Evolutionary conservation across 2,888 invertebrate genomes (phyloP).

Genomic region (Marasmarcha lunaedactyla): DNA sequence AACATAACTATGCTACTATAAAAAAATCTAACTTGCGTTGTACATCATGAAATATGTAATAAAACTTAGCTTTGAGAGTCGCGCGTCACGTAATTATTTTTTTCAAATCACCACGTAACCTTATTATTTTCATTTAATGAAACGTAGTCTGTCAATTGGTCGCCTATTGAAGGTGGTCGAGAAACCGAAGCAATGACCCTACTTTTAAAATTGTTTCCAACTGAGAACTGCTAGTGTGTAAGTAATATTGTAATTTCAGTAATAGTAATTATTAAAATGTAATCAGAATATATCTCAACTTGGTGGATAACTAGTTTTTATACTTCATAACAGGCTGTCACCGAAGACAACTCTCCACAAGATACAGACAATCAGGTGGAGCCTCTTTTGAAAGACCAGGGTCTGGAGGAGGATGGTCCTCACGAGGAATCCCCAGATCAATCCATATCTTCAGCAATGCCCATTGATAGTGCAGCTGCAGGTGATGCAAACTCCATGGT

Average conservation of each 20-base stretch:
- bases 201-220: background rate
- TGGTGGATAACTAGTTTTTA: background rate
- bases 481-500: conserved; percentile 47
- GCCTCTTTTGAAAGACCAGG: conserved; percentile 40
- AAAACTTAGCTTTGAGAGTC: too few species aligned
- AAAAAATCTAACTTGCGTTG: too few species aligned
- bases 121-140: too few species aligned
- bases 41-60: too few species aligned
- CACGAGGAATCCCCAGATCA: conserved; percentile 63
- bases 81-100: too few species aligned
- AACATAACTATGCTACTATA: too few species aligned
- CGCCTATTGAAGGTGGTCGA: too few species aligned
- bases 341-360: conserved; percentile 48
- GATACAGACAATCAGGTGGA: conserved; percentile 47
- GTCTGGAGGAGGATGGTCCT: conserved; percentile 34
- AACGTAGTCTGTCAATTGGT: too few species aligned
- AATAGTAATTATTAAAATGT: too few species aligned
- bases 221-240: too few species aligned
- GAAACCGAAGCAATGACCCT: background rate
- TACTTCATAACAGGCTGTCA: conserved; percentile 27
- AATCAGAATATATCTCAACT: too few species aligned
- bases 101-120: too few species aligned
- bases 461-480: conserved; percentile 45
- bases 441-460: conserved; percentile 61
- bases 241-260: background rate